Conservation (phyloP, 2,888 invertebrate species). For the Tinea semifulvella region DNA sequence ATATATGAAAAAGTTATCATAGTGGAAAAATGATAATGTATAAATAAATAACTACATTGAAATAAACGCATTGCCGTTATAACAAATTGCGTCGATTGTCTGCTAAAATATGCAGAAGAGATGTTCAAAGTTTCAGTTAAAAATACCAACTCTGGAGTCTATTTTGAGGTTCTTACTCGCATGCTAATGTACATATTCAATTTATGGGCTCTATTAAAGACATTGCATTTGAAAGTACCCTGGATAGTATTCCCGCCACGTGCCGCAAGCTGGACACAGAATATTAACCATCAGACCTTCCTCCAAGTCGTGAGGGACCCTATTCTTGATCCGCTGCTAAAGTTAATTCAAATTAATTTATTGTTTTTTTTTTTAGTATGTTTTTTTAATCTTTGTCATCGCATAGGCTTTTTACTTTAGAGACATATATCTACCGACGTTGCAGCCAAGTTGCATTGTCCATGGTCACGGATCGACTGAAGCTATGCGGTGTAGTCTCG, state of each 20-base stretch:
- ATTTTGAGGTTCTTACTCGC: constrained; percentile 28
- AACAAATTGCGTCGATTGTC: neutral
- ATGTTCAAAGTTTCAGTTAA: constrained; percentile 11
- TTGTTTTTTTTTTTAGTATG: too few species aligned
- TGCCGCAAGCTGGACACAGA: constrained; percentile 28
- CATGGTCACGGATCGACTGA: too few species aligned
- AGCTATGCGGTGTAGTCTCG: too few species aligned
- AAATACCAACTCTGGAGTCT: constrained; percentile 19
- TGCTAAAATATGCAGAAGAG: constrained; percentile 1
- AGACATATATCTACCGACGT: too few species aligned
- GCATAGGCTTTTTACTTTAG: too few species aligned
- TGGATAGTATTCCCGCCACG: constrained; percentile 24
- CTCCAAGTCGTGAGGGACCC: too few species aligned
- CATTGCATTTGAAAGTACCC: constrained; percentile 34
- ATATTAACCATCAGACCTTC: constrained; percentile 32
- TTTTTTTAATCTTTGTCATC: too few species aligned
- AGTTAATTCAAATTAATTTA: too few species aligned
- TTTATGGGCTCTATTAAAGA: constrained; percentile 51
- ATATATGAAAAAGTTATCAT: too few species aligned
- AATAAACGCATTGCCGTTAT: neutral
- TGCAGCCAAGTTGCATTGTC: too few species aligned
- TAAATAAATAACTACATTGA: neutral
- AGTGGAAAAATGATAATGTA: neutral
- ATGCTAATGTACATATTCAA: constrained; percentile 42
- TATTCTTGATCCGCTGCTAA: too few species aligned